Conservation (phyloP, 2,797 vertebrate species). For the Lagorchestes hirsutus region DNA sequence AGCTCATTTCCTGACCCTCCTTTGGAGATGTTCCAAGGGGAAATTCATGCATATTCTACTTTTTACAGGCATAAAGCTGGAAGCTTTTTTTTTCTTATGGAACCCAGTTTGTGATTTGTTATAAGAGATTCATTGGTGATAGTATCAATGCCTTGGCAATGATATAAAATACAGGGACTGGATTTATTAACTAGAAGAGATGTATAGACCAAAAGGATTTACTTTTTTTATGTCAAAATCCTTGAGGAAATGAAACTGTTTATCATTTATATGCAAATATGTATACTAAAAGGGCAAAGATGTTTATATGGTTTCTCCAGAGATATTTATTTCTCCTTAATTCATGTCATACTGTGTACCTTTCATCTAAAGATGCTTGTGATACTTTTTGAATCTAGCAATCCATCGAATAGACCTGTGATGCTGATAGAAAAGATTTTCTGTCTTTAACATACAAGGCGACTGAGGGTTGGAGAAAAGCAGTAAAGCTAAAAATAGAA, state of each 20-base stretch:
- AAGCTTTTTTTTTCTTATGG: neutral
- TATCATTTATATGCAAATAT: conserved; percentile 12
- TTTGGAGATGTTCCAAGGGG: neutral
- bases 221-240: neutral
- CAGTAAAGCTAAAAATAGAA: neutral
- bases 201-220: neutral
- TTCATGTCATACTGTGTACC: neutral
- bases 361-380: neutral
- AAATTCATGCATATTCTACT: neutral
- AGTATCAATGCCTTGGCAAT: neutral
- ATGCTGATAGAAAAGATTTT: neutral
- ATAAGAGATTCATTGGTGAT: neutral
- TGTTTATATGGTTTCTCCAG: neutral
- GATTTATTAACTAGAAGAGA: neutral
- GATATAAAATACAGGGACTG: neutral
- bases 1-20: neutral
- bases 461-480: neutral
- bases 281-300: neutral
- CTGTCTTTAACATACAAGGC: neutral
- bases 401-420: neutral
- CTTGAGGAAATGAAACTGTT: neutral
- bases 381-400: neutral
- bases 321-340: conserved; percentile 4
- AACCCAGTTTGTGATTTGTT: neutral
- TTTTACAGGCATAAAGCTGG: neutral